Evolutionary conservation across 2,113 vertebrate species (phyloP), one percentile per base, ranked within the genome.

Genomic region (Poeciliopsis prolifica): DNA sequence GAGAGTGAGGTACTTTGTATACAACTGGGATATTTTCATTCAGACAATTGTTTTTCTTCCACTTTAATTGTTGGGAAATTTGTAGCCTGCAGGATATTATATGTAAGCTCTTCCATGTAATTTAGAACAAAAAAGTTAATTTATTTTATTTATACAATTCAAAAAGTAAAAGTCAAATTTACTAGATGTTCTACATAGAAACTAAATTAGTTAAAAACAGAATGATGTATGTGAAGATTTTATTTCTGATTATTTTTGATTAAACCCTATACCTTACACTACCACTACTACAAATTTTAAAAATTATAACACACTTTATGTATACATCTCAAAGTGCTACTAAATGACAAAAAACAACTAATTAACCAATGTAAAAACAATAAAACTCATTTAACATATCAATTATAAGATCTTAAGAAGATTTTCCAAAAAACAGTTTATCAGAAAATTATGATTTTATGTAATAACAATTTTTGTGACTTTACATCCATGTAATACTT

Each of bases 1-100:
- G 80, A 89, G 77, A 71, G 71, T 74, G 84, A 79, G 24, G 51
- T 63, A 79, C 70, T 85, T 69, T 82, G 66, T 44, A 65, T 84
- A 77, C 74, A 74, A 2, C 30, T 70, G 74, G 5, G 78, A 73
- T 79, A 61, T 86, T 89, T 88, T 75, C 68, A 64, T 65, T 5
- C 15, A 68, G 60, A 63, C 69, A 87, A 70, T 87, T 61, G 58
- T 72, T 81, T 65, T 85, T 77, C 60, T 26, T n/a, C 62, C 64
- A 42, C 24, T 61, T 78, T 58, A 60, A 61, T 70, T 48, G 65
- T 68, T 74, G 75, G 79, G 83, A 64, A 83, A 82, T 75, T 22
- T 24, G 13, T 17, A 68, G 33, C 35, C 77, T 73, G 40, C n/a
- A 68, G 12, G 24, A 65, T n/a, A 13, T 65, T 14, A 2, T 15